phyloP scores from a whole-genome alignment of 2,113 vertebrate genomes.

The Tiliqua scincoides region DNA sequence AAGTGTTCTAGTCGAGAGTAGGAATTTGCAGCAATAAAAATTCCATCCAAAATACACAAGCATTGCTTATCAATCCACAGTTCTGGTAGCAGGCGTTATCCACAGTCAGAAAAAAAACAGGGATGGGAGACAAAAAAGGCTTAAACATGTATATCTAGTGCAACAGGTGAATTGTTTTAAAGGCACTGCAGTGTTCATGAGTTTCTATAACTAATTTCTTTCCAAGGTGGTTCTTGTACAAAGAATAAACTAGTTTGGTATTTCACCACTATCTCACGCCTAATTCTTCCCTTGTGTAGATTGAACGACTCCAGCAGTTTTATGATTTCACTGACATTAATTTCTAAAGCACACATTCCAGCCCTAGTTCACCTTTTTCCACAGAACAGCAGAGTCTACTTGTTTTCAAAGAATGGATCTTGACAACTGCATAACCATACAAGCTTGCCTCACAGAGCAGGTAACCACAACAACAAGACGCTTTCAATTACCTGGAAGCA shows the following conservation, averaged over 20 bases:
- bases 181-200: background rate
- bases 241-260: background rate
- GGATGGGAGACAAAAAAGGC: too few species aligned
- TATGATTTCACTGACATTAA: accelerated
- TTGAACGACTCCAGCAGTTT: background rate
- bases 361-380: background rate
- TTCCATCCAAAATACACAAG: background rate
- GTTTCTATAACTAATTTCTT: background rate
- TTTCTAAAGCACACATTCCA: background rate
- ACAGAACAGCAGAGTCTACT: background rate
- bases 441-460: background rate
- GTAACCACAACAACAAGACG: slow-evolving; percentile 59
- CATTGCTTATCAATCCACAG: background rate
- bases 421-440: background rate
- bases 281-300: accelerated
- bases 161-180: background rate
- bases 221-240: background rate
- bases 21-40: background rate
- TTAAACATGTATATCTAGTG: background rate
- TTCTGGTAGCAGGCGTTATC: background rate
- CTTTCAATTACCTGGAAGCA: background rate
- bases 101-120: background rate
- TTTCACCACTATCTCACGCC: background rate
- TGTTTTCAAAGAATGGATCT: background rate
- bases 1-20: background rate